phyloP scores from a whole-genome alignment of 2,797 vertebrate species.

The Odontamblyopus lacepedii region DNA sequence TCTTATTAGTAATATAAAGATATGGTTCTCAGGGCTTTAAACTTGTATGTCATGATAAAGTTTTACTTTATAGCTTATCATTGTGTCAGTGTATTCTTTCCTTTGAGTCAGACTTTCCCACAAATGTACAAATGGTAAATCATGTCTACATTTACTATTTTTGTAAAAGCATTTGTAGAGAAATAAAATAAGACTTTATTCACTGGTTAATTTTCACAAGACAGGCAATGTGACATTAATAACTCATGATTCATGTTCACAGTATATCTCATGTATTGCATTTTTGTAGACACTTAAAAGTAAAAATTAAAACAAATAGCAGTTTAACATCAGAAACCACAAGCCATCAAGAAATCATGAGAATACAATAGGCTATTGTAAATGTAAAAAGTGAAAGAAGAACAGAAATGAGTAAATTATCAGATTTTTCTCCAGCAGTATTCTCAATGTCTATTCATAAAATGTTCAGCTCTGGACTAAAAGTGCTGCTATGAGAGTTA shows the following conservation, averaged over 20 bases:
- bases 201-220: not conserved
- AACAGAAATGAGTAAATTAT: not conserved
- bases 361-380: not conserved
- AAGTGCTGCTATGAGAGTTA: slow-evolving; percentile 31
- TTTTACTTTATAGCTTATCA: slow-evolving; percentile 81
- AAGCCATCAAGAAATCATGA: not conserved
- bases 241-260: not conserved
- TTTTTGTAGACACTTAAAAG: not conserved
- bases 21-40: slow-evolving; percentile 85
- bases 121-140: not conserved
- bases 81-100: slow-evolving; percentile 31
- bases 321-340: not conserved
- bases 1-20: slow-evolving; percentile 83
- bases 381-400: not conserved
- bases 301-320: not conserved
- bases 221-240: not conserved
- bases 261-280: not conserved
- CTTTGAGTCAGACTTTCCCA: not conserved
- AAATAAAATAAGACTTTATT: not conserved
- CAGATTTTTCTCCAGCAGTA: not conserved
- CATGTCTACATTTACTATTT: not conserved
- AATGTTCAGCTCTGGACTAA: not conserved
- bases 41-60: slow-evolving; percentile 84
- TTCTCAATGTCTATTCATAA: not conserved
- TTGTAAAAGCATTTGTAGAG: not conserved